A percentile compares a stretch with the other conserved stretches of the same genome.
Conservation (phyloP, 2,888 invertebrate genomes). For the Hecatera dysodea region DNA sequence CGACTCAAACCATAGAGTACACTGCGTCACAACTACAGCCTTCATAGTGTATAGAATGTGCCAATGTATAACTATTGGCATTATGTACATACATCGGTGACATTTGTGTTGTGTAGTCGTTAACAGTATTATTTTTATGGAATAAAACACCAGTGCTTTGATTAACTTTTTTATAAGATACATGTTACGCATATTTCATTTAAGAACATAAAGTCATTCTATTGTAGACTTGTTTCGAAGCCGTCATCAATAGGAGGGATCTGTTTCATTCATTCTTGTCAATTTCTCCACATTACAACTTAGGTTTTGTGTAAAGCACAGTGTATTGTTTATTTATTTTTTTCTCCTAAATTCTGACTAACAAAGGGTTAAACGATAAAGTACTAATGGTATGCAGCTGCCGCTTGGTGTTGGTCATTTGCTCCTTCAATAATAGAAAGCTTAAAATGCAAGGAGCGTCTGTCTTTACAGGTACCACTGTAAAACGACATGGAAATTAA, state of each 20-base stretch:
- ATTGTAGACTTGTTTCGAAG: neutral
- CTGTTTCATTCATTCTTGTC: conserved; percentile 48
- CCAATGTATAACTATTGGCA: conserved; percentile 21
- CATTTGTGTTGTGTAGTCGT: conserved; percentile 26
- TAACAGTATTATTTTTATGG: conserved; percentile 53
- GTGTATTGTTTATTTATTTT: conserved; percentile 65
- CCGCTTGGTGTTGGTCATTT: conserved; percentile 63
- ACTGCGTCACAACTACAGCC: neutral
- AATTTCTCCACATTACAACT: conserved; percentile 68
- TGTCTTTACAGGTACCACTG: conserved; percentile 88
- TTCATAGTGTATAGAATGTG: conserved; percentile 6
- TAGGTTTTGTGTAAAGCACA: conserved; percentile 70
- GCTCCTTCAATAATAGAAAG: conserved; percentile 57
- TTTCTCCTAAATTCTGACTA: conserved; percentile 73
- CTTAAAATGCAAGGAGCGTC: conserved; percentile 72
- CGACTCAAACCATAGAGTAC: neutral
- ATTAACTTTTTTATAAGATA: conserved; percentile 22
- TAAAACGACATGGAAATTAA: conserved; percentile 83
- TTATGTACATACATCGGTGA: conserved; percentile 7
- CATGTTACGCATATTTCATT: conserved; percentile 10
- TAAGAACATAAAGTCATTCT: conserved; percentile 26
- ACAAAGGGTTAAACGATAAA: conserved; percentile 71
- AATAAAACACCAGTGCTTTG: conserved; percentile 43
- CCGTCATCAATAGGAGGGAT: conserved; percentile 12
- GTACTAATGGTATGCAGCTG: conserved; percentile 59